Base-by-base conservation (phyloP, 2,797 vertebrate genomes). In the Melanotaenia maccullochi region DNA sequence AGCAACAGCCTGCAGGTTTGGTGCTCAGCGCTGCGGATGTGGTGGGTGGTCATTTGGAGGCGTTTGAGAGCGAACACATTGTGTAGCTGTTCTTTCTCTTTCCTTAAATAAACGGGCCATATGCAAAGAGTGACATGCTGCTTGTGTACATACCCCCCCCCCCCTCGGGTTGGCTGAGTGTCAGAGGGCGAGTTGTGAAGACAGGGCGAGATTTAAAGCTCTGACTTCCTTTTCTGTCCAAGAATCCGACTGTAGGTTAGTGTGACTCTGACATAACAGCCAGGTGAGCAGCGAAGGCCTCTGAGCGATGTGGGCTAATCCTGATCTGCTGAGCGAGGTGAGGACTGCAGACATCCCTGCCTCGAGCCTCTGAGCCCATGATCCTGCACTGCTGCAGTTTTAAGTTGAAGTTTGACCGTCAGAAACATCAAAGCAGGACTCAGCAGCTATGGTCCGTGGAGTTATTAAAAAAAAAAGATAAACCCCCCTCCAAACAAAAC, bases 61-160 rank as follows among this genome's bases (percentile, higher is more conserved):
- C 81, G 74, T 87, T 84, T 56, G 77, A 68, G 76, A 80, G 85
- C 22, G 71, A 89, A 77, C 76, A 86, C 89, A 92, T 90, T 91
- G 87, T 85, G 86, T 81, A 90, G 89, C 91, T 84, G 88, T 90
- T 94, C 79, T 87, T 79, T 85, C 82, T 78, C 84, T 87, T 91
- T 89, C 93, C 89, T 84, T 86, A 93, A 93, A 94, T 91, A 93
- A 93, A 85, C 71, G 67, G 84, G 88, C 89, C 87, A 89, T 83
- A 87, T 88, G 87, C 78, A 81, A 75, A 79, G 73, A 75, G 83
- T 79, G 88, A 82, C 88, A 82, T 52, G 76, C 74, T 82, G 85
- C 65, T 66, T 59, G 68, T 84, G 70, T 71, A 74, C 57, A 75
- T 66, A 58, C 55, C 25, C 28, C 28, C 28, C 28, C 28, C 28